Conservation (phyloP, 2,797 vertebrate species). For the Streptopelia turtur region DNA sequence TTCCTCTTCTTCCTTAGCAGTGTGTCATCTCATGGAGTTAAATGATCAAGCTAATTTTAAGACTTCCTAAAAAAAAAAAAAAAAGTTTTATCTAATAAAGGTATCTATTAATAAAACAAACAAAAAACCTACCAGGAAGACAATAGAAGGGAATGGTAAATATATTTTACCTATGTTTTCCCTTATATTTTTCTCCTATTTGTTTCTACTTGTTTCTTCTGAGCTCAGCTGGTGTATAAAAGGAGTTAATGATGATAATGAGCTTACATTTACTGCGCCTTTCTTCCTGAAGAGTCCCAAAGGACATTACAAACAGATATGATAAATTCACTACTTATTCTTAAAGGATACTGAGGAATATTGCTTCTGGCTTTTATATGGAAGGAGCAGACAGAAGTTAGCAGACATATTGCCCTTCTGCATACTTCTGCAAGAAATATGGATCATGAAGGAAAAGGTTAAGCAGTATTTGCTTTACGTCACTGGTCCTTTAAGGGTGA, state of each 20-base stretch:
- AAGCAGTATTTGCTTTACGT: conserved; percentile 39
- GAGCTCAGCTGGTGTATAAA: conserved; percentile 73
- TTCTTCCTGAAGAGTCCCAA: conserved; percentile 66
- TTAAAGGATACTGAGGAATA: conserved; percentile 32
- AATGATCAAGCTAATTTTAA: not conserved
- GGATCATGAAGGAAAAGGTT: conserved; percentile 33
- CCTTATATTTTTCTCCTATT: not conserved
- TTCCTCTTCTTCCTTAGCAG: not conserved
- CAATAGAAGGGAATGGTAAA: not conserved
- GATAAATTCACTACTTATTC: conserved; percentile 46
- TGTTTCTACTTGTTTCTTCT: conserved; percentile 46
- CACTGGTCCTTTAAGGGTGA: conserved; percentile 13
- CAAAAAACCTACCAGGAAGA: not conserved
- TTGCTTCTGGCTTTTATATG: not conserved
- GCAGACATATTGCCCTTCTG: not conserved
- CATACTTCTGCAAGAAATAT: conserved; percentile 35
- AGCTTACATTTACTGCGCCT: conserved; percentile 54
- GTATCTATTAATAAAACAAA: not conserved
- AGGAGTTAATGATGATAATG: conserved; percentile 74
- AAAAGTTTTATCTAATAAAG: not conserved
- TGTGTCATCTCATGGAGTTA: not conserved
- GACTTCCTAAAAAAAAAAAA: not conserved
- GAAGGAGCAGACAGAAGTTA: not conserved
- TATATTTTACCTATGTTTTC: not conserved
- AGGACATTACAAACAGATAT: conserved; percentile 51